Evolutionary conservation across 2,888 invertebrate species (phyloP).

Genomic region (Trisateles emortualis): DNA sequence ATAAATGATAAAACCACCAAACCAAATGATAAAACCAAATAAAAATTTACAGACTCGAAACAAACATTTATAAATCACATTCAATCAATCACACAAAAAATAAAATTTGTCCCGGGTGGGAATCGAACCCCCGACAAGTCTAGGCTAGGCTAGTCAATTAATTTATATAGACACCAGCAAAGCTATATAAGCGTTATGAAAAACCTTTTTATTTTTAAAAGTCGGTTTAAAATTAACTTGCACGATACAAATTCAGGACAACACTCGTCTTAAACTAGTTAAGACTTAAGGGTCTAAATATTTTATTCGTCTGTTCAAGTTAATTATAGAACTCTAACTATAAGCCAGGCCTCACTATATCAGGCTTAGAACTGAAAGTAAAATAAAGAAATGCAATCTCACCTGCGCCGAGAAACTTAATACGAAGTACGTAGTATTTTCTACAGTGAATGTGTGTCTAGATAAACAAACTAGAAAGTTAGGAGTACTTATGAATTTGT

Average conservation of each 20-base stretch:
- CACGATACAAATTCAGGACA: neutral
- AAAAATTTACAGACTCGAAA: too few relatives aligned
- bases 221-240: neutral
- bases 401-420: neutral
- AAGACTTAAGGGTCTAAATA: neutral
- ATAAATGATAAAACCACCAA: too few relatives aligned
- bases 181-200: too few relatives aligned
- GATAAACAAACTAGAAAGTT: neutral
- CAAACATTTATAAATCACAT: too few relatives aligned
- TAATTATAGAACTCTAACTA: conserved; percentile 8
- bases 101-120: too few relatives aligned
- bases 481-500: neutral
- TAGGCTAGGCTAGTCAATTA: too few relatives aligned
- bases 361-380: neutral
- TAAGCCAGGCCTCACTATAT: neutral
- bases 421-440: neutral
- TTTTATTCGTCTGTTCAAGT: neutral
- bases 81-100: too few relatives aligned
- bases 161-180: too few relatives aligned
- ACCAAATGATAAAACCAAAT: too few relatives aligned
- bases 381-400: neutral
- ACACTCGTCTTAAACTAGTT: neutral
- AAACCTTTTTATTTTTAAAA: too few relatives aligned
- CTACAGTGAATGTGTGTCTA: neutral
- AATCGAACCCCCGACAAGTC: too few relatives aligned